phyloP scores from a whole-genome alignment of 2,797 vertebrate species.

The Pelochelys cantorii region DNA sequence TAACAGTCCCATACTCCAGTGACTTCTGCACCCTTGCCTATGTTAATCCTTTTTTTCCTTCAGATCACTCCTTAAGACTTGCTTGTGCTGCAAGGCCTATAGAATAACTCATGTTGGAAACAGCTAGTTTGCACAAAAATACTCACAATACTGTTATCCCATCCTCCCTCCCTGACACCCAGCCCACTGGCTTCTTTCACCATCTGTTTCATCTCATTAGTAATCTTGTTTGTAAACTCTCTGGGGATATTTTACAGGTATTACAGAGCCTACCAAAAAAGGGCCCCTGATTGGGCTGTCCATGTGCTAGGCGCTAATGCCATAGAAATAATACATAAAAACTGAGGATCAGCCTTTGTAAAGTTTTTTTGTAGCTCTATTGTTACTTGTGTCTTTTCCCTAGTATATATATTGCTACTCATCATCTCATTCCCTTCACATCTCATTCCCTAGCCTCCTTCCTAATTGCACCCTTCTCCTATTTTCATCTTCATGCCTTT shows the following conservation, averaged over 20 bases:
- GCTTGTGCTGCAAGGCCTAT: background rate
- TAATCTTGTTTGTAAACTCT: background rate
- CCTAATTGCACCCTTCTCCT: background rate
- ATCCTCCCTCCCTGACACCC: background rate
- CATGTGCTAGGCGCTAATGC: background rate
- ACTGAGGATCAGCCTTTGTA: slow-evolving; percentile 5
- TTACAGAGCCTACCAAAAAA: background rate
- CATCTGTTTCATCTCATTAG: background rate
- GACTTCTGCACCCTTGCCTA: background rate
- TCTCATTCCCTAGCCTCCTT: background rate
- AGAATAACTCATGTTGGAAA: background rate
- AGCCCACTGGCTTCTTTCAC: background rate
- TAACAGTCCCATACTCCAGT: background rate
- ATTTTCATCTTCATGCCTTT: slow-evolving; percentile 21
- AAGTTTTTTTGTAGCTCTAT: background rate
- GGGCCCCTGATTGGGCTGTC: background rate
- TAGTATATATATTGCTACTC: background rate
- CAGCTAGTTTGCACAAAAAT: background rate
- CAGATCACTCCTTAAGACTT: background rate
- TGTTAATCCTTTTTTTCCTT: background rate
- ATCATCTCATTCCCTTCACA: background rate
- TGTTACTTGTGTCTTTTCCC: background rate
- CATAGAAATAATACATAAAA: background rate
- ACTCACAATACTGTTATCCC: background rate
- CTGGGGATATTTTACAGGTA: background rate